These are phyloP conservation scores for Berghia stephanieae DNA, from an alignment of 1,140 invertebrate species.

Conservation along the genomic window DNA sequence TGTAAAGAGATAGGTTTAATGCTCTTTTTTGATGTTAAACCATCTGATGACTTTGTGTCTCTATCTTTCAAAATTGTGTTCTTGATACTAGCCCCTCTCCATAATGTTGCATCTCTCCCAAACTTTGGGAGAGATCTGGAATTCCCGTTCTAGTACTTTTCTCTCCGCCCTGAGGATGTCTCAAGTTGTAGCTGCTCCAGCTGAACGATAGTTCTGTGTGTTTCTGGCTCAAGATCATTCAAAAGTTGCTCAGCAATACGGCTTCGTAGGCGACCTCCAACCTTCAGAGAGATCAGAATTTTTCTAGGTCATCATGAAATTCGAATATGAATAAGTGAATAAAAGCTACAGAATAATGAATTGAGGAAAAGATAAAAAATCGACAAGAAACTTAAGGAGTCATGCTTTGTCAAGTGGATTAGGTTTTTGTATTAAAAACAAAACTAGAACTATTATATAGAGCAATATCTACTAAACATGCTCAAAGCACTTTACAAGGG, in stretches of 20 bases:
- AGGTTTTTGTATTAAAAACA: too few species aligned
- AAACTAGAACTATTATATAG: too few species aligned
- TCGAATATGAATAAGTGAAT: neutral
- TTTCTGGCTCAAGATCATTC: constrained; percentile 55
- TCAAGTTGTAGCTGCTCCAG: constrained; percentile 45
- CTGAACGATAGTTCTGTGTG: constrained; percentile 47
- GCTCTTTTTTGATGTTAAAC: too few species aligned
- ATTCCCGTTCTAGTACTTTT: neutral
- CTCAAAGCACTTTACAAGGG: too few species aligned
- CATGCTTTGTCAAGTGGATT: too few species aligned
- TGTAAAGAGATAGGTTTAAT: too few species aligned
- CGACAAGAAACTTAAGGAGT: too few species aligned
- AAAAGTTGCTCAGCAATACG: constrained; percentile 58
- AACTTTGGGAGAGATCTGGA: neutral
- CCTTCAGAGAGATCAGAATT: constrained; percentile 43
- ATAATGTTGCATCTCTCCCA: neutral
- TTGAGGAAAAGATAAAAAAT: too few species aligned
- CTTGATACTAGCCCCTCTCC: neutral
- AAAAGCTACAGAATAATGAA: neutral
- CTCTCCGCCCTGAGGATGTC: neutral
- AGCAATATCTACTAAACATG: too few species aligned
- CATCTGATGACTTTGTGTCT: too few species aligned
- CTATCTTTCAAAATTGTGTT: neutral
- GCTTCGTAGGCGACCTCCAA: constrained; percentile 52
- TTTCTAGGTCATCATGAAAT: too few species aligned